Base-by-base conservation (phyloP, 1,140 invertebrate genomes). In the Camponotus vicinus region DNA sequence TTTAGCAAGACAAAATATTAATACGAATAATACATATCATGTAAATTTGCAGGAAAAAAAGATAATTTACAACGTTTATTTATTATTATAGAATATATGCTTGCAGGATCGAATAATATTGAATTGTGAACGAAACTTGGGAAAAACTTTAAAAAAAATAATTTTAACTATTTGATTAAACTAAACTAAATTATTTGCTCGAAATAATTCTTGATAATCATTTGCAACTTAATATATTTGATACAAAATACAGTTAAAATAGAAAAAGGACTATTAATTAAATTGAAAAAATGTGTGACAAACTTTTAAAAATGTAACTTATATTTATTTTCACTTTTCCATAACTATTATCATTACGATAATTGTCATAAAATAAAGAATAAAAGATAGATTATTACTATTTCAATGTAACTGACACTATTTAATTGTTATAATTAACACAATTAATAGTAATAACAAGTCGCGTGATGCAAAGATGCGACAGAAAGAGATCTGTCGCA, bases 381-480 rank as follows among this genome's bases (percentile, higher is more conserved):
- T 9, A 27, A 70, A 52, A 15, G 3, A 13, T 66, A 18, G 27
- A 70, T 27, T 21, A n/a, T 82, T 71, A 32, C 59, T 34, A 57
- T 80, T 52, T 52, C 27, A 69, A 55, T 5, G 9, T 32, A 32
- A 37, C 21, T 45, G 57, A 49, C 69, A 13, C 27, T 27, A 27
- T 27, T 9, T 45, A 11, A 9, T 45, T 45, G 11, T 45, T 45
- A 45, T 9, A 61, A 83, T 83, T 83, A 83, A 83, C 37, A 59
- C 27, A 52, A 37, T 80, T 69, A 80, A 80, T 80, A 70, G 78
- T 80, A 70, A 80, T 70, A 57, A 69, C 34, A 32, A 57, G 78
- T 21, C 45, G 15, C 63, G n/a, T 13, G 52, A 71, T 21, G 61
- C 4, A 4, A 55, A 37, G 49, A 55, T 5, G 32, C 9, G 32